Base-by-base conservation (phyloP, 2,113 vertebrate genomes). In the Oncorhynchus masou region DNA sequence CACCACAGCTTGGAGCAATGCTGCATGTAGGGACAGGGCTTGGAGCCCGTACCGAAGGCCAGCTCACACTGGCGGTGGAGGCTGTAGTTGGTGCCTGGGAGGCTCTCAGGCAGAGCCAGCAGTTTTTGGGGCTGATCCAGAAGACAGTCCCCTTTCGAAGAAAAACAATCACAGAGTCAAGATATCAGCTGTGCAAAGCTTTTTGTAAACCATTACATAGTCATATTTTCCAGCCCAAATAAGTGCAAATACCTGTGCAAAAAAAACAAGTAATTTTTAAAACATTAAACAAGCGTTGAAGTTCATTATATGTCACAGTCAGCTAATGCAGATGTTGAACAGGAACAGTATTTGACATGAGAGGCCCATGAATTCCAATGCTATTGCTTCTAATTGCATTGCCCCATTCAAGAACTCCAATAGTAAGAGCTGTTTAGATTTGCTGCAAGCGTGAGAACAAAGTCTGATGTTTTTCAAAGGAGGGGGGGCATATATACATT, bases 1-100 rank as follows among this genome's bases (percentile, higher is more conserved):
- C 97, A 99, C 97, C 97, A 99, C 12, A 99, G 93, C 84, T 98
- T 97, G 85, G 94, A 92, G 11, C 97, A 99, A 77, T 94, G 94
- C 90, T 97, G 96, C 96, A 98, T 98, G 88, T 98, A 98, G 0
- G 97, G 97, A 69, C 97, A 99, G 19, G 97, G 97, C 87, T 96
- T 98, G 72, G 97, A 97, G 81, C 94, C 94, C 2, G 92, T 62
- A 0, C 97, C 97, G 0, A 99, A 99, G 22, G 97, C 97, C 20
- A 99, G 93, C 88, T 98, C 96, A 0, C 97, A 99, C 79, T 99
- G 97, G 71, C 95, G 96, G 88, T 94, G 96, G 76, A 99, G 92
- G 85, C 88, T 93, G 86, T 99, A 99, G 87, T 92, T 94, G 12
- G 83, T 84, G 1, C 97, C 97, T 0, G 97, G 96, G 11, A 97